Conservation (phyloP, 2,113 vertebrate genomes). For the Gobius niger region DNA sequence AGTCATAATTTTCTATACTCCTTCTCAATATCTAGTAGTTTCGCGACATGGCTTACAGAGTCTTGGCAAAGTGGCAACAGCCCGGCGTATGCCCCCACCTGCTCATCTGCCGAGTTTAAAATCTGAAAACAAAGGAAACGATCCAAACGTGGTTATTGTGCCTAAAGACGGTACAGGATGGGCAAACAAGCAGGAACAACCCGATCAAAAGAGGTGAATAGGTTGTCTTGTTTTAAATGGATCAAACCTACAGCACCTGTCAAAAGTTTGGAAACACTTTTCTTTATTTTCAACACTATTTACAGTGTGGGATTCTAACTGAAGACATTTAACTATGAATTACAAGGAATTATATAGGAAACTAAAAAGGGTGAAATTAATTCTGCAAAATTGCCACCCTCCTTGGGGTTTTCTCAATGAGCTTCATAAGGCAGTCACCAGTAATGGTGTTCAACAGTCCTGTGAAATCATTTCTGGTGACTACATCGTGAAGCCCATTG, state of each 20-base stretch:
- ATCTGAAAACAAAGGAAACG: slow-evolving; percentile 99
- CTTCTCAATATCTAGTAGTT: slow-evolving; percentile 78
- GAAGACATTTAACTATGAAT: too few relatives aligned
- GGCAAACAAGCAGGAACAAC: slow-evolving; percentile 99
- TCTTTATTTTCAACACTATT: too few relatives aligned
- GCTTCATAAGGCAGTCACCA: too few relatives aligned
- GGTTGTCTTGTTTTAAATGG: not conserved
- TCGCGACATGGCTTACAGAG: slow-evolving; percentile 99
- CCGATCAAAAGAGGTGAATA: slow-evolving; percentile 96
- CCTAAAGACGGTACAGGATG: slow-evolving; percentile 99
- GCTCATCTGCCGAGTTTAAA: slow-evolving; percentile 99
- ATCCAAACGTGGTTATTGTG: slow-evolving; percentile 98
- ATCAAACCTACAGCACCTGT: not conserved
- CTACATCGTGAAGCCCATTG: too few relatives aligned
- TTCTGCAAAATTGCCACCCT: too few relatives aligned
- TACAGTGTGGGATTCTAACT: too few relatives aligned
- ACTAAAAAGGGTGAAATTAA: too few relatives aligned
- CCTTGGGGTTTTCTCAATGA: too few relatives aligned
- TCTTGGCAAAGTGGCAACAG: slow-evolving; percentile 99
- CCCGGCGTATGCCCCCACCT: slow-evolving; percentile 98
- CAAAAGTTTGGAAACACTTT: too few relatives aligned
- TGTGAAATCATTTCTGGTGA: too few relatives aligned
- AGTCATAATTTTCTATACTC: not conserved
- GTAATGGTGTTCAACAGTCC: too few relatives aligned
- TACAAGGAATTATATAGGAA: too few relatives aligned